Base-by-base conservation (phyloP, 2,113 vertebrate genomes). In the Melanostigma gelatinosum region DNA sequence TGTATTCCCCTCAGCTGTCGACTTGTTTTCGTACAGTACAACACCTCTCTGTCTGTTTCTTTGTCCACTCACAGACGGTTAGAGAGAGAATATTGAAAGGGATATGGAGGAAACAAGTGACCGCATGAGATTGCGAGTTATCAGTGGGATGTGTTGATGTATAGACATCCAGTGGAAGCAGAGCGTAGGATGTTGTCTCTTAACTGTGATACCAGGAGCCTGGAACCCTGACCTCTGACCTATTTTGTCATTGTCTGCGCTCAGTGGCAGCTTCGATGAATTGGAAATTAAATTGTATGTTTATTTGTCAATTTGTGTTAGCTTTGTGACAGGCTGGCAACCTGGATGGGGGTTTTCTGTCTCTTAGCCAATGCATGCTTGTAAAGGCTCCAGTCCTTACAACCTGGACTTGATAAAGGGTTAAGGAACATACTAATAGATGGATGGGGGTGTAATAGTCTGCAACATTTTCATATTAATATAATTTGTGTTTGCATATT, bases 161-260 rank as follows among this genome's bases (percentile, higher is more conserved):
- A 71, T 29, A 42, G 69, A 77, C 29, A 60, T 57, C 44, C 61
- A 62, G 27, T 50, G 78, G 77, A 29, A 68, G 50, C 54, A 36
- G 11, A 63, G 77, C 0, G 18, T 54, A 67, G 87, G 76, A 60
- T 52, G 79, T 40, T 76, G 15, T 44, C 72, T 68, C n/a, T 78
- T 38, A 65, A 66, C 42, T 66, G 57, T 64, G 79, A 38, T 29
- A 32, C 63, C 72, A 48, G 42, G 73, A 85, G 68, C 29, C 29
- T 29, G 29, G 3, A 29, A 29, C 29, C 6, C 32, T 79, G 81
- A 89, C 76, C 69, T 79, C 50, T 83, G 22, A 72, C 46, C 46
- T 71, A 10, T 75, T 83, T 29, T 20, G 27, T 29, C 10, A n/a
- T 44, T 4, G 4, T 32, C 29, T 50, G 12, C 20, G 46, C 27